Base-by-base conservation (phyloP, 2,888 invertebrate species). In the Epinotia bilunana region DNA sequence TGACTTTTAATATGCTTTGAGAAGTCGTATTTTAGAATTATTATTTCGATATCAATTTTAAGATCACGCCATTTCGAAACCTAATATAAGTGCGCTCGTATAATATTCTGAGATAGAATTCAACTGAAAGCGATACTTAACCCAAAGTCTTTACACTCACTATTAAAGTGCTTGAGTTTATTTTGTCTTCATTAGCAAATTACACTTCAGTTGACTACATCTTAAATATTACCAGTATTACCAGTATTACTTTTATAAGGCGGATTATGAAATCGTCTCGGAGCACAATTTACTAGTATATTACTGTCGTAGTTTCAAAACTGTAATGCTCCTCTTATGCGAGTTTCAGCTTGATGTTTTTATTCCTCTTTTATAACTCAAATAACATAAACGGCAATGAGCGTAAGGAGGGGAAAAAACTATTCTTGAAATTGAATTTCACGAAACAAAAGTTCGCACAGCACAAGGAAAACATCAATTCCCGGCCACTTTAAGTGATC, bases 401-500 rank as follows among this genome's bases (percentile, higher is more conserved):
- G 75, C 71, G 72, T 75, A 72, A 67, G 75, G 55, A 75, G 72
- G 75, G 75, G 72, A 72, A 75, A 73, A 75, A 75, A 71, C 71
- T 74, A 67, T 74, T 63, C 55, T 71, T 78, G 79, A 79, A 77
- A 82, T 79, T 82, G 79, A 80, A 83, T 84, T 82, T 79, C 80
- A 79, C 80, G 80, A 80, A 79, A 80, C 80, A 78, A 81, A 85
- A 83, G 80, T 86, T 83, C 85, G 84, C 85, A 84, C 82, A 83
- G 82, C 81, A 81, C 83, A 84, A 84, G 82, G 85, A 86, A 87
- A 88, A 86, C 87, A 88, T 89, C 89, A 88, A 89, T 89, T 89
- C 85, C 84, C 86, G 82, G 86, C 87, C 88, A 89, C 90, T 89
- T 89, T 87, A 89, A 88, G 86, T 86, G 86, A 85, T 88, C 83